phyloP scores from a whole-genome alignment of 2,113 vertebrate species.

The Boleophthalmus pectinirostris region DNA sequence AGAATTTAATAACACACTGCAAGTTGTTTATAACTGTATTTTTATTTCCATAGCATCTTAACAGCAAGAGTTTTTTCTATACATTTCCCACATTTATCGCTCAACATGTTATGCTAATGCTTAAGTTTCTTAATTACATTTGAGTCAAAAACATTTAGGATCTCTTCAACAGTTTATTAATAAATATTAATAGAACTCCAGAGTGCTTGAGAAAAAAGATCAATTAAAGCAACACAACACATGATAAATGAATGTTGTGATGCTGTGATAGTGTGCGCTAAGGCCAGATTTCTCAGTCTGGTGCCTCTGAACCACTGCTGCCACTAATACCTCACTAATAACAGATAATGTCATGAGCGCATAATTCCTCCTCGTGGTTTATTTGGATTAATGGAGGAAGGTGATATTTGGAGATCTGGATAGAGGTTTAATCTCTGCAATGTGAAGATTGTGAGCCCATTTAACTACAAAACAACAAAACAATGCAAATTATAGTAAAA shows the following conservation, averaged over 20 bases:
- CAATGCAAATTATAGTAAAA: background rate
- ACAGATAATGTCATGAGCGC: slow-evolving; percentile 67
- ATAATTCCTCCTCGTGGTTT: slow-evolving; percentile 53
- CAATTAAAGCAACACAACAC: background rate
- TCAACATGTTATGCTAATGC: background rate
- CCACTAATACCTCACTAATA: slow-evolving; percentile 51
- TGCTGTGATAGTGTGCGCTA: slow-evolving; percentile 11
- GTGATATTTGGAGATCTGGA: slow-evolving; percentile 52
- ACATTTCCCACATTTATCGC: background rate
- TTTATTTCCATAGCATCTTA: no score
- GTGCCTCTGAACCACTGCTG: slow-evolving; percentile 6
- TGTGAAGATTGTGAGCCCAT: slow-evolving; percentile 19
- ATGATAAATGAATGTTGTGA: background rate
- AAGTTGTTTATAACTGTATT: no score
- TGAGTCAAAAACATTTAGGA: background rate
- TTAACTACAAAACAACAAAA: background rate
- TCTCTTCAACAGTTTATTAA: background rate
- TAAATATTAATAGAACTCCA: background rate
- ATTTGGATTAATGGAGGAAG: slow-evolving; percentile 67
- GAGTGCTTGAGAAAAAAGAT: background rate
- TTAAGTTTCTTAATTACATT: background rate
- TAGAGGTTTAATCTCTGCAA: slow-evolving; percentile 55
- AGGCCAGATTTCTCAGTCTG: slow-evolving; percentile 10
- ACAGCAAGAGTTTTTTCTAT: no score
- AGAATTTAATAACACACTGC: no score